These are phyloP conservation scores for Anastrepha ludens DNA, from an alignment of 1,140 invertebrate genomes.

Conservation along the genomic window DNA sequence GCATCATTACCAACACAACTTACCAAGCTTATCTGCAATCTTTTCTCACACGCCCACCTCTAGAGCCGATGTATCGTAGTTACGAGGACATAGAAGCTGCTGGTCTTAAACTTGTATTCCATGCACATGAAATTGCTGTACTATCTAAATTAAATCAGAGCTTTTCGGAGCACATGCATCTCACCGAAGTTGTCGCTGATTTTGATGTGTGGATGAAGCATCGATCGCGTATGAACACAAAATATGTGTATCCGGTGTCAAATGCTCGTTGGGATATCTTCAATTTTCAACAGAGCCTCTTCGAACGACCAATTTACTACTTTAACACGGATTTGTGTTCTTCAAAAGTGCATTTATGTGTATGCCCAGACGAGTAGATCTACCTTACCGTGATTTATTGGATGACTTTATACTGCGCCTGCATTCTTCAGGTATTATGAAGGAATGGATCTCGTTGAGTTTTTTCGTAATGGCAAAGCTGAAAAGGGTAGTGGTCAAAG, in stretches of 20 bases:
- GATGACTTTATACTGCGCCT: constrained; percentile 18
- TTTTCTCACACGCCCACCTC: constrained; percentile 32
- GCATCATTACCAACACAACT: constrained; percentile 45
- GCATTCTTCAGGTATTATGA: constrained; percentile 5
- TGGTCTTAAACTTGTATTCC: constrained; percentile 50
- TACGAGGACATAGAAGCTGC: constrained; percentile 30
- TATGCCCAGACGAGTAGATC: neutral
- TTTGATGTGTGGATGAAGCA: neutral
- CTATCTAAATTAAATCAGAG: neutral
- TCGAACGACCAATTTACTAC: neutral
- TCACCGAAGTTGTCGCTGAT: neutral
- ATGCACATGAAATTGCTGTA: neutral
- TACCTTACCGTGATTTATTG: constrained; percentile 2
- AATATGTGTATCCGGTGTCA: constrained; percentile 8
- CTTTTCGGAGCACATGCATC: neutral
- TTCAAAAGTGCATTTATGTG: neutral
- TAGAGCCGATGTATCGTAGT: constrained; percentile 10
- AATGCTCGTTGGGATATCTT: neutral
- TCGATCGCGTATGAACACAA: neutral
- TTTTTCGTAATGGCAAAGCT: neutral
- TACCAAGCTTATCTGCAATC: constrained; percentile 56
- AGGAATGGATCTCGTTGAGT: neutral
- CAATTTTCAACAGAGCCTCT: constrained; percentile 14
- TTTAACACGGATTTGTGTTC: constrained; percentile 3
- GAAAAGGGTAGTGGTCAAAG: neutral